Base-by-base conservation (phyloP, 1,140 invertebrate genomes). In the Andrena cerasifolii region DNA sequence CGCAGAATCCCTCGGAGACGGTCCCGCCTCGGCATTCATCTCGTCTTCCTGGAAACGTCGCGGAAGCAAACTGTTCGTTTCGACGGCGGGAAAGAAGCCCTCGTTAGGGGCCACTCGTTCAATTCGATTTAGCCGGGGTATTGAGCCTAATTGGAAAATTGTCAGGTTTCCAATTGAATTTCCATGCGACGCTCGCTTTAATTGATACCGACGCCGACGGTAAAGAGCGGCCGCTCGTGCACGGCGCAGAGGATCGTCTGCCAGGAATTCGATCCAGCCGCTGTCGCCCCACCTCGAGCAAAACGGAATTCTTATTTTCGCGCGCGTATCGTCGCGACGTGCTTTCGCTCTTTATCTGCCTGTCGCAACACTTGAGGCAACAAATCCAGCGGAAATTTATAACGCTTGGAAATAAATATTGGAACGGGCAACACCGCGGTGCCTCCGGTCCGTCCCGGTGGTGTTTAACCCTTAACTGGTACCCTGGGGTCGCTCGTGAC, bases 61-160 rank as follows among this genome's bases (percentile, higher is more conserved):
- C 65, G 66, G 74, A 77, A 71, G 61, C 75, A 76, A 59, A 68
- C 43, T 21, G 12, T 53, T 58, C 53, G 73, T 58, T 49, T 68
- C 49, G 53, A 76, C 12, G 43, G 21, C 73, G 65, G 65, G 73
- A 59, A 67, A 76, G 73, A 28, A 49, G 65, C 16, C 40, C 65
- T 68, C 65, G 73, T 76, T 76, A 76, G 7, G 53, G 2, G 31
- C 6, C 21, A 18, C 51, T 67, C 72, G 62, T 75, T 75, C 51
- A 76, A 76, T 68, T 76, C 73, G 43, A 68, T 76, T 76, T 28
- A 76, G 56, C 28, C 65, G 53, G 53, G 12, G 53, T 76, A 76
- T 76, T 76, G 53, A 68, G 65, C 26, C 28, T 76, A 76, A 76
- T 68, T 76, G 73, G 73, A 76, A 76, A 76, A 76, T 76, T 76